phyloP scores from a whole-genome alignment of 2,888 invertebrate genomes.

The Agrochola circellaris region DNA sequence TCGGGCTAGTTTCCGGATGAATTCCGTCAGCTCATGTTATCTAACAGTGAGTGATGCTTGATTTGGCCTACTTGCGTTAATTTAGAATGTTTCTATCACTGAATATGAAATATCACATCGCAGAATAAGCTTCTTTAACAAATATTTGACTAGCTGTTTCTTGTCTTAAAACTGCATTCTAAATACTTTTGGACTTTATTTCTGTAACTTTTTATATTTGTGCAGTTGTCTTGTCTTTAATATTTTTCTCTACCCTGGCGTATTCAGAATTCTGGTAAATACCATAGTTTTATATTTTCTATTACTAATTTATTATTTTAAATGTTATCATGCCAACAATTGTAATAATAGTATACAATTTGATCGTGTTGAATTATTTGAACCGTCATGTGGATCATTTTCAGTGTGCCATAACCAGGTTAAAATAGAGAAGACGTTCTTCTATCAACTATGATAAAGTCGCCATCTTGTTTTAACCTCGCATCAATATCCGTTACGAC shows the following conservation, averaged over 20 bases:
- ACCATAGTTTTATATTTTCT: too few relatives aligned
- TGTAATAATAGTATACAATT: not conserved
- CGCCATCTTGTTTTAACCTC: not conserved
- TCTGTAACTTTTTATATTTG: not conserved
- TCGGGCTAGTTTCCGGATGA: constrained; percentile 51
- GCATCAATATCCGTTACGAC: not conserved
- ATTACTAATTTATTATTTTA: not conserved
- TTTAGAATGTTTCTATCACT: constrained; percentile 9
- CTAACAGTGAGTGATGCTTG: constrained; percentile 16
- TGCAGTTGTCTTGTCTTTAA: too few relatives aligned
- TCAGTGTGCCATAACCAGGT: not conserved
- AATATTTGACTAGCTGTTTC: not conserved
- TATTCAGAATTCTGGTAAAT: not conserved
- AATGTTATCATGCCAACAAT: constrained; percentile 2
- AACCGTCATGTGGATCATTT: not conserved
- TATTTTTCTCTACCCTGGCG: too few relatives aligned
- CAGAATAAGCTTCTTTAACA: constrained; percentile 5
- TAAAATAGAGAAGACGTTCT: not conserved
- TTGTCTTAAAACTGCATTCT: not conserved
- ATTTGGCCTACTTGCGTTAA: not conserved
- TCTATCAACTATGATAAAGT: not conserved
- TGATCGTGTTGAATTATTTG: not conserved
- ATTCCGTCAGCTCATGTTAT: constrained; percentile 28
- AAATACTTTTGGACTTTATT: not conserved
- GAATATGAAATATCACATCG: too few relatives aligned